Percentiles rank a stretch among this genome's conserved stretches.
phyloP scores from a whole-genome alignment of 1,140 invertebrate genomes.

The Macrostomum lignano region DNA sequence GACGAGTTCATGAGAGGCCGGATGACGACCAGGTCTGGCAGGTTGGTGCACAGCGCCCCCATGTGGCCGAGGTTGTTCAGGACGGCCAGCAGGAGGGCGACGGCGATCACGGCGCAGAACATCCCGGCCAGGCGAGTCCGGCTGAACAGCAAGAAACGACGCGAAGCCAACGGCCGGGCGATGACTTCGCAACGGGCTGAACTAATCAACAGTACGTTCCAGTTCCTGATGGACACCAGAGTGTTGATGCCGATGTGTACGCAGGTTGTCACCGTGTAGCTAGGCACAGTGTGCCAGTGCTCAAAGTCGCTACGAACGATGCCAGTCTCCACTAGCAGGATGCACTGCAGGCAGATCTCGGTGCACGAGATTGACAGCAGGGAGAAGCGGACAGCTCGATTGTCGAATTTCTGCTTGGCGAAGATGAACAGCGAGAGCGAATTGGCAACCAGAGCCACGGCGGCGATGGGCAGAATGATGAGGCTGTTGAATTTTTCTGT shows the following conservation, averaged over 20 bases:
- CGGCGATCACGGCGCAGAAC: not conserved
- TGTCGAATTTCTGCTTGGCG: constrained; percentile 1
- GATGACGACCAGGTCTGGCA: not conserved
- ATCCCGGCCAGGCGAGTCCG: not conserved
- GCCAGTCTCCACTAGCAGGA: not conserved
- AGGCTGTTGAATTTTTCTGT: too few relatives aligned
- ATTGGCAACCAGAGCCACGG: too few relatives aligned
- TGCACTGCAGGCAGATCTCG: not conserved
- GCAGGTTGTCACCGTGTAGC: not conserved
- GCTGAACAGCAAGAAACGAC: not conserved
- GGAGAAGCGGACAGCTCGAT: not conserved
- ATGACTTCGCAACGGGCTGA: not conserved
- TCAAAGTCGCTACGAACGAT: not conserved
- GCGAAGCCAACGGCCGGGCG: not conserved
- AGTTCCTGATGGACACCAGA: not conserved
- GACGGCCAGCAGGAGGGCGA: not conserved
- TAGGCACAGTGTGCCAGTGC: not conserved
- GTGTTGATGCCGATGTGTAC: not conserved
- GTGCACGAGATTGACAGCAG: not conserved
- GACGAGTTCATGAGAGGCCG: not conserved
- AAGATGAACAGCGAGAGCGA: constrained; percentile 1
- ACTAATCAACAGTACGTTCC: not conserved
- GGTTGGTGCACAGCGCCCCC: not conserved
- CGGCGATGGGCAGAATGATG: too few relatives aligned
- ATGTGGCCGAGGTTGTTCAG: not conserved